Percentiles rank a stretch among this genome's conserved stretches.
Conservation (phyloP, 2,797 vertebrate genomes). For the Mus spretus region DNA sequence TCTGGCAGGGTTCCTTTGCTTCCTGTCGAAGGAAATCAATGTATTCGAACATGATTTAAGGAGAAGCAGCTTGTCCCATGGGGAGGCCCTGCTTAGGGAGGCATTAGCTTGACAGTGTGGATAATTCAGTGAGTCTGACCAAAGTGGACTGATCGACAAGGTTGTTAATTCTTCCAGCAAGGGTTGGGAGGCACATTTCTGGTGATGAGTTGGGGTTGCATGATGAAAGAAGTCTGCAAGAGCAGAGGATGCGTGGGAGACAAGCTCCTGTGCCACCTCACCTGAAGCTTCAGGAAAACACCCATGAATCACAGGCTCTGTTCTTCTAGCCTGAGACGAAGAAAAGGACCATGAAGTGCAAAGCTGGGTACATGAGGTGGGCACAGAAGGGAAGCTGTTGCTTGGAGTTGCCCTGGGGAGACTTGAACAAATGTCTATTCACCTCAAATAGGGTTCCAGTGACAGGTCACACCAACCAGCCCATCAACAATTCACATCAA, state of each 20-base stretch:
- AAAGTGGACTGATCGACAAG: constrained; percentile 71
- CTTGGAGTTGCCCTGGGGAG: not conserved
- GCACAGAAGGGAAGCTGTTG: not conserved
- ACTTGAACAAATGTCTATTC: not conserved
- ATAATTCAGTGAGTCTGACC: constrained; percentile 61
- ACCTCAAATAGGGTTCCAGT: not conserved
- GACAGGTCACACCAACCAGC: not conserved
- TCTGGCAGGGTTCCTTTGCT: constrained; percentile 79
- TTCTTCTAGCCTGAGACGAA: not conserved
- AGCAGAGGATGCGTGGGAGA: constrained; percentile 17
- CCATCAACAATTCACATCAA: not conserved
- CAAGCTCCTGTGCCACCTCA: not conserved
- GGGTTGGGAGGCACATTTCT: constrained; percentile 13
- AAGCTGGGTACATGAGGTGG: not conserved
- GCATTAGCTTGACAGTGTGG: constrained; percentile 71
- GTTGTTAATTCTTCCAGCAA: constrained; percentile 59
- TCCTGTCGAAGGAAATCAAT: constrained; percentile 80
- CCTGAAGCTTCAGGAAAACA: not conserved
- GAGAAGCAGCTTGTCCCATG: constrained; percentile 60
- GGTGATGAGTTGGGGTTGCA: not conserved
- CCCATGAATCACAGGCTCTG: not conserved
- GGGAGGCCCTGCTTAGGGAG: constrained; percentile 72
- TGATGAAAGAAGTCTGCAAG: not conserved
- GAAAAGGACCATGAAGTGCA: not conserved
- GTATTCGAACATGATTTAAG: constrained; percentile 78